Conservation (phyloP, 2,113 vertebrate genomes). For the Piprites chloris region DNA sequence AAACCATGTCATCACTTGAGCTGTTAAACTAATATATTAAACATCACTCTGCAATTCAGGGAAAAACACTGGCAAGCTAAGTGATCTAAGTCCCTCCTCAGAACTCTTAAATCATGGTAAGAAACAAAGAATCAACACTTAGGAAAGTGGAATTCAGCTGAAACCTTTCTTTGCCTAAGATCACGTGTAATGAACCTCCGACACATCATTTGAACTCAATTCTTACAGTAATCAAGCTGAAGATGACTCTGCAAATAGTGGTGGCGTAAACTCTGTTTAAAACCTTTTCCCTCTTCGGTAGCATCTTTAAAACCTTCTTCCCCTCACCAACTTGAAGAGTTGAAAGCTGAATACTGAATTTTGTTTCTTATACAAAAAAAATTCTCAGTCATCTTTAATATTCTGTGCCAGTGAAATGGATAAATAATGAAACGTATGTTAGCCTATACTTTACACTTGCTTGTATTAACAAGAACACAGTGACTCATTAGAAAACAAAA, state of each 20-base stretch:
- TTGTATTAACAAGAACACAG: neutral
- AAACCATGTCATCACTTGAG: neutral
- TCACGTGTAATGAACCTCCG: neutral
- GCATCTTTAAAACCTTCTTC: neutral
- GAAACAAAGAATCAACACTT: neutral
- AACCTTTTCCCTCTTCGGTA: neutral
- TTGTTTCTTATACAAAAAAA: neutral
- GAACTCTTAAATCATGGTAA: neutral
- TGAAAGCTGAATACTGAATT: neutral
- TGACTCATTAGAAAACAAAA: neutral
- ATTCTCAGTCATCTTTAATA: neutral
- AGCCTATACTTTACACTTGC: neutral
- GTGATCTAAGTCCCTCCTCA: accelerated
- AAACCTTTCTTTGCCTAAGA: neutral
- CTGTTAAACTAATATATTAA: neutral
- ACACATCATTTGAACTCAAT: neutral
- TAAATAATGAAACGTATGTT: neutral
- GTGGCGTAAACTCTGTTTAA: neutral
- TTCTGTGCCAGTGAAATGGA: neutral
- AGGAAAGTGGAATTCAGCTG: neutral
- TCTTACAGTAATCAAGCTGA: neutral
- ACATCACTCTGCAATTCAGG: neutral
- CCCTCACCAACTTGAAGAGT: neutral
- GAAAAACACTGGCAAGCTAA: neutral
- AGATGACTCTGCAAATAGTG: neutral